Base-by-base conservation (phyloP, 2,113 vertebrate genomes). In the Ivindomyrus marchei region DNA sequence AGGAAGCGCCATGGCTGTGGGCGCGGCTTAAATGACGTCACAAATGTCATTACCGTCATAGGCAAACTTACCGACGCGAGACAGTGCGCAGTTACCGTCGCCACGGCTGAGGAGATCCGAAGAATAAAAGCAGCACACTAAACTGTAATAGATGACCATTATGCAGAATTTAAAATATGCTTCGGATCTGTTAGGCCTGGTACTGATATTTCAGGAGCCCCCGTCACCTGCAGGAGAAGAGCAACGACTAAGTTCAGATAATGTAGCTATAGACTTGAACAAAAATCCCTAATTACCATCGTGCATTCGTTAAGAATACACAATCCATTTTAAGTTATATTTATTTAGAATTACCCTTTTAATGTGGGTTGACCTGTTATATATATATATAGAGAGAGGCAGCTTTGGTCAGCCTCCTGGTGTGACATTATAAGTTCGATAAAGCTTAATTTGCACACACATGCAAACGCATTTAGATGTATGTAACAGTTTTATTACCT, bases 1-100 rank as follows among this genome's bases (percentile, higher is more conserved):
- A 91, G 94, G 93, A 94, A 95, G 90, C 95, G 94, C 95, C 96
- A 96, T 96, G 87, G 11, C n/a, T 46, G 90, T 17, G 88, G 92
- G 89, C 90, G n/a, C 7, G 49, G 36, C 46, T 85, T 89, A 56
- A 1, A 89, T 94, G 91, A 94, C 93, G 93, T 74, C 39, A 42
- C 9, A 4, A 6, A 45, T n/a, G 39, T 4, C 4, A 39, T 10
- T 31, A 27, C 4, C 17, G 49, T 53, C 47, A 87, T 21, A 31
- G 10, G 3, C 24, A 10, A 0, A 45, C 77, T 21, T 42, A 21
- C 31, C 19, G 4, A 2, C 17, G 0, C 19, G 36, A 21, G 6
- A 24, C 80, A 24, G 1, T 36, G 74, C 74, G 0, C 21, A 27
- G 74, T 8, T 53, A 6, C 17, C 17, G 3, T 53, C 4, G 52